These are phyloP conservation scores for Muricea muricata DNA, from an alignment of 92 coral and sea anemone species.

Conservation along the genomic window DNA sequence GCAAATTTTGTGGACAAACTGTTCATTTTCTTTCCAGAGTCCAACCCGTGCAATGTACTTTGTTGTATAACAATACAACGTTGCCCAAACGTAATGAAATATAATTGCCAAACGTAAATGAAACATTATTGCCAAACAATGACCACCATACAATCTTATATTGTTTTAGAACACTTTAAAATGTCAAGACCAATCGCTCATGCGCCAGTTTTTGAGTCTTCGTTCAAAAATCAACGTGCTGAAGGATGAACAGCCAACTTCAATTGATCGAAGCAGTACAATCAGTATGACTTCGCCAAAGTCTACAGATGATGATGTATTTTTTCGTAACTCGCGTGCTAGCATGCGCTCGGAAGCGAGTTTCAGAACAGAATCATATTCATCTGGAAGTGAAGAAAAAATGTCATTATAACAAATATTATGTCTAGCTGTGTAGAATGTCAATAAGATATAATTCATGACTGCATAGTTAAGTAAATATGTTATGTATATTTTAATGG, in stretches of 20 bases:
- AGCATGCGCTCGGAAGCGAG: conserved; percentile 1
- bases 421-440: neutral
- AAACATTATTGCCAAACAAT: no score
- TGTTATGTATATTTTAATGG: neutral
- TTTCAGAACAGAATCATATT: neutral
- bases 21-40: no score
- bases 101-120: no score
- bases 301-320: conserved; percentile 18
- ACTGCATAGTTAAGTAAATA: neutral
- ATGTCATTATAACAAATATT: neutral
- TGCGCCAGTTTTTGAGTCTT: conserved; percentile 76
- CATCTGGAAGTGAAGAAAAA: conserved; percentile 43
- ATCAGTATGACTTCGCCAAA: conserved; percentile 10
- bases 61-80: no score
- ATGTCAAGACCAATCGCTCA: conserved; percentile 79
- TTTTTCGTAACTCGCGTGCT: neutral
- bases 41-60: no score
- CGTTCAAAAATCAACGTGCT: conserved; percentile 72
- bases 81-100: no score
- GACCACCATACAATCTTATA: neutral
- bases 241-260: conserved; percentile 50
- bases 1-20: no score
- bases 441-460: neutral
- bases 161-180: conserved; percentile 62
- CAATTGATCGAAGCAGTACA: neutral